phyloP scores from a whole-genome alignment of 2,797 vertebrate genomes.

The Chelidonichthys spinosus region DNA sequence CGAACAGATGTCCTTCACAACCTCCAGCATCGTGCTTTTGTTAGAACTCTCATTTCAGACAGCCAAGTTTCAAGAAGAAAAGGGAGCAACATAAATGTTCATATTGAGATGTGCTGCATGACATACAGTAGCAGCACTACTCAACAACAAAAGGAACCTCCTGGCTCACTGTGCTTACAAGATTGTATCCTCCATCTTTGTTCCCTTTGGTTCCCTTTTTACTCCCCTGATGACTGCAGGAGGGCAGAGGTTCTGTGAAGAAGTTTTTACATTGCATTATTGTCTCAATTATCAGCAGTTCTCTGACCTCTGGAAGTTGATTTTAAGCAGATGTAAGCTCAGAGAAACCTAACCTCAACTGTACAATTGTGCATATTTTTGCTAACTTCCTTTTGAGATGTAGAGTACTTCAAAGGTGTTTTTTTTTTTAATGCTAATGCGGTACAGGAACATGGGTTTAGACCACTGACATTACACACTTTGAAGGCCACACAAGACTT shows the following conservation, averaged over 20 bases:
- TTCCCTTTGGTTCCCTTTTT: neutral
- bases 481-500: constrained; percentile 12
- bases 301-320: constrained; percentile 9
- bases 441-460: constrained; percentile 6
- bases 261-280: neutral
- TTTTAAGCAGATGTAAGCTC: neutral
- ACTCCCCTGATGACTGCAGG: neutral
- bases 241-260: neutral
- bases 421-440: constrained; percentile 9
- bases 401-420: constrained; percentile 10
- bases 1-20: constrained; percentile 72
- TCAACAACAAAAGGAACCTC: constrained; percentile 18
- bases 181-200: constrained; percentile 34
- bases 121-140: constrained; percentile 15
- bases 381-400: neutral
- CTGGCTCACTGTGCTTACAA: neutral
- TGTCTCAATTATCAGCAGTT: constrained; percentile 8
- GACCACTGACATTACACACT: neutral
- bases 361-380: neutral
- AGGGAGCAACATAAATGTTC: too few species aligned
- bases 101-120: constrained; percentile 10
- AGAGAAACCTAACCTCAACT: neutral
- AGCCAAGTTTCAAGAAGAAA: constrained; percentile 58
- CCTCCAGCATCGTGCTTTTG: constrained; percentile 57
- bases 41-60: constrained; percentile 46